Base-by-base conservation (phyloP, 1,140 invertebrate species). In the Drosophila orosa region DNA sequence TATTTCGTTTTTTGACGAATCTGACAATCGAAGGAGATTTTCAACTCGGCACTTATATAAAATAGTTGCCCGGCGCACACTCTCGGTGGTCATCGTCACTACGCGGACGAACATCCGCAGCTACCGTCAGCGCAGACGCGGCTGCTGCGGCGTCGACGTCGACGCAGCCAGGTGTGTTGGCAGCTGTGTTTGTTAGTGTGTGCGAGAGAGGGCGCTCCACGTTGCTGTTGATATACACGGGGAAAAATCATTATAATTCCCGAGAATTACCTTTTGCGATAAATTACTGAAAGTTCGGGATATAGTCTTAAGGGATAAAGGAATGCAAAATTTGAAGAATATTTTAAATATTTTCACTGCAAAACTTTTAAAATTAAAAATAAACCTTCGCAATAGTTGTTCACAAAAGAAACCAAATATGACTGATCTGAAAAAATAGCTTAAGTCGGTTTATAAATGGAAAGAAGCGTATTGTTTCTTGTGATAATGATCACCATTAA, bases 151-250 rank as follows among this genome's bases (percentile, higher is more conserved):
- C 55, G 62, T n/a, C 24, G 27, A 39, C 63, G 44, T 22, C 33
- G 44, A 50, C 63, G 60, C 31, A 45, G 65, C 50, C 78, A 80
- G 78, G 66, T 78, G 54, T 40, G 54, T 29, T 47, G 54, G 39
- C 50, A 31, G 25, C 25, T 56, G 40, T 61, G 25, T 52, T 66
- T 29, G 50, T 35, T 33, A 24, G 25, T 25, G n/a, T 31, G 13
- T 22, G 60, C 12, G 60, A 15, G 59, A 29, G 44, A 63, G 19
- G n/a, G 31, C 27, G 42, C 57, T 59, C 42, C 13, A 29, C 54
- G 35, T 40, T 56, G 15, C 29, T 55, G 15, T 22, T 24, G 15
- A 10, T 22, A 10, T 22, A 35, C 60, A 62, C 17, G 6, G 15
- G 1, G 3, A 60, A 24, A 39, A 61, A 56, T 17, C 1, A 7